Evolutionary conservation across 92 coral and sea anemone species (phyloP), one percentile per base, ranked within the genome.

Genomic region (Porites evermanni): DNA sequence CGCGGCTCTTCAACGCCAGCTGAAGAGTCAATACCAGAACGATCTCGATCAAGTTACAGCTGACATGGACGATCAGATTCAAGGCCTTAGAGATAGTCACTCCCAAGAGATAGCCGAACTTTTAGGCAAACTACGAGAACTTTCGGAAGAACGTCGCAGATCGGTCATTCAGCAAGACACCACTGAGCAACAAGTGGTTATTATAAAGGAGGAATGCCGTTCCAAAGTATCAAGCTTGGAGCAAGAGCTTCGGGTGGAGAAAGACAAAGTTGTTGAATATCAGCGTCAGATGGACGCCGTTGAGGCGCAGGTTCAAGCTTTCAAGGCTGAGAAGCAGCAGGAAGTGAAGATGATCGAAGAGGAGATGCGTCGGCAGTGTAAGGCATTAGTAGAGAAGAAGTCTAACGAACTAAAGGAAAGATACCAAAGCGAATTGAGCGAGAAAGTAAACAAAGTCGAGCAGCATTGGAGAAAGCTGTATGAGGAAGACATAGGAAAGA

Each of bases 41-140:
- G 98, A 95, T 79, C 93, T 96, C 56, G 98, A 93, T n/a, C 88
- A 93, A 75, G 98, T 92, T 74, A 95, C 98, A 13, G 91, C 94
- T 51, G 99, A 95, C 76, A 95, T 95, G 96, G 99, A 96, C 76
- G 99, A 96, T 32, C 99, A 96, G 92, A 91, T 96, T 84, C 98
- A 95, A 78, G 92, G 84, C 63, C 89, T 96, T 66, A 93, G 94
- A 77, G 88, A 89, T 69, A 93, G 95, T 24, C 94, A 95, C 78
- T 53, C 92, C 16, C 89, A 94, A 87, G 99, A 96, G 83, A 83
- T 94, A 21, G 95, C 96, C 86, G 99, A 95, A 47, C 89, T 91
- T 26, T 86, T 84, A 79, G 93, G 92, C 50, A 84, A 95, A 64
- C 68, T 96, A 38, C 94, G 96, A 72, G 94, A 92, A 73, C 90